Conservation (phyloP, 2,888 invertebrate genomes). For the Agrilus mali region DNA sequence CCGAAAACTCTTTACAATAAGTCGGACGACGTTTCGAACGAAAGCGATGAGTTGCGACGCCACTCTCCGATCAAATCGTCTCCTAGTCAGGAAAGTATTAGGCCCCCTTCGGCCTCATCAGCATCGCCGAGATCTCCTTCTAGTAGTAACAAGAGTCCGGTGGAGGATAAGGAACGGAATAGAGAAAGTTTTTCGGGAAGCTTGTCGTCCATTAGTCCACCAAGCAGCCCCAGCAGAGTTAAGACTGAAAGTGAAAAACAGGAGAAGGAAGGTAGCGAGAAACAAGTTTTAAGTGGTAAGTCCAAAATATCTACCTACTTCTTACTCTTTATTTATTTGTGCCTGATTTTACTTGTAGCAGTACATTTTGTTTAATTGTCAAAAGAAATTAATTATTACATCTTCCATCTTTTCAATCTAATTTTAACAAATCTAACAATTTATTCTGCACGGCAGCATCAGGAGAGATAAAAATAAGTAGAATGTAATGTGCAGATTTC, state of each 20-base stretch:
- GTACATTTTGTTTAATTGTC: too few relatives aligned
- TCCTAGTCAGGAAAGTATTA: slow-evolving; percentile 17
- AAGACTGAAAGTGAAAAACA: slow-evolving; percentile 37
- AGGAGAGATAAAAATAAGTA: too few relatives aligned
- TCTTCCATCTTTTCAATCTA: too few relatives aligned
- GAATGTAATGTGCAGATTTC: too few relatives aligned
- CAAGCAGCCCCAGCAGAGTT: slow-evolving; percentile 31
- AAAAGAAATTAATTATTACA: too few relatives aligned
- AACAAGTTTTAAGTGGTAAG: slow-evolving; percentile 26
- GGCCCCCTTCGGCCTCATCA: slow-evolving; percentile 17
- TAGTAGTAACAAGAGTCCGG: slow-evolving; percentile 39
- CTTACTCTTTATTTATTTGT: too few relatives aligned
- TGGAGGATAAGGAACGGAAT: slow-evolving; percentile 28
- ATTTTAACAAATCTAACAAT: too few relatives aligned
- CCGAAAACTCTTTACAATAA: slow-evolving; percentile 18
- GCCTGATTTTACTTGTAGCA: too few relatives aligned
- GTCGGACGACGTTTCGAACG: slow-evolving; percentile 11
- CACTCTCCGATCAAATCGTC: slow-evolving; percentile 10
- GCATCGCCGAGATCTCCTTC: slow-evolving; percentile 14
- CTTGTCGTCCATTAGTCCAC: slow-evolving; percentile 33
- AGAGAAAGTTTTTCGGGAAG: slow-evolving; percentile 33
- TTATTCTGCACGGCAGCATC: too few relatives aligned
- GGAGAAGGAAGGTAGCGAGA: slow-evolving; percentile 44
- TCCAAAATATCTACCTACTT: background rate
- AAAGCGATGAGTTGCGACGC: slow-evolving; percentile 6